These are phyloP conservation scores for Tetramorium alpestre DNA, from an alignment of 1,140 invertebrate genomes.

Conservation along the genomic window DNA sequence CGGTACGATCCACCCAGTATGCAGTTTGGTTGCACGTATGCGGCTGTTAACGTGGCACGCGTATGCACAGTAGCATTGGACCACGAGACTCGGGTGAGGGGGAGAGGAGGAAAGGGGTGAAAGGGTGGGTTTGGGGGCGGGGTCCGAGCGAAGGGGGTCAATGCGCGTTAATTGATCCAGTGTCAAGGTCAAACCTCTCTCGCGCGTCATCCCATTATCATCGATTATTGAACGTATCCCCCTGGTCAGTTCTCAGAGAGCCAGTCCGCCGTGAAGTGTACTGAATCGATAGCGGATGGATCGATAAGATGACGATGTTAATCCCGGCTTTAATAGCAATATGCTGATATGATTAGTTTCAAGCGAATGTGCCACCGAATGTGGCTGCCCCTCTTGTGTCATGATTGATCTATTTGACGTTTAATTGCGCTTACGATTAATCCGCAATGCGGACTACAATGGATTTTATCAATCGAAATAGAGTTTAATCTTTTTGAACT, in stretches of 20 bases:
- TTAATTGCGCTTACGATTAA: conserved; percentile 21
- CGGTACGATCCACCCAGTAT: conserved; percentile 75
- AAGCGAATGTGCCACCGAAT: conserved; percentile 41
- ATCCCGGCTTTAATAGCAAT: conserved; percentile 57
- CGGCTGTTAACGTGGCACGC: conserved; percentile 72
- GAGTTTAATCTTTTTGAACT: neutral
- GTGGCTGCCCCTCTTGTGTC: neutral
- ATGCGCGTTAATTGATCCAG: conserved; percentile 85
- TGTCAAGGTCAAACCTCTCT: conserved; percentile 85
- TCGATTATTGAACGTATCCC: conserved; percentile 83
- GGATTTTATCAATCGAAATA: neutral
- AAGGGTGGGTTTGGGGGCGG: conserved; percentile 59
- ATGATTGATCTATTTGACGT: conserved; percentile 10
- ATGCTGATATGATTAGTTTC: conserved; percentile 43
- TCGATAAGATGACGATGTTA: conserved; percentile 67
- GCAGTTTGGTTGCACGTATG: conserved; percentile 69
- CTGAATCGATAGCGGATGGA: conserved; percentile 65
- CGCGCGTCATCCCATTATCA: conserved; percentile 84
- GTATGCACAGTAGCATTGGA: conserved; percentile 82
- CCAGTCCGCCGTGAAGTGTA: conserved; percentile 51
- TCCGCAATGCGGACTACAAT: neutral
- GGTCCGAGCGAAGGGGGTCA: conserved; percentile 76
- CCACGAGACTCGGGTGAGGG: conserved; percentile 70
- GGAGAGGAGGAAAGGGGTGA: conserved; percentile 1
- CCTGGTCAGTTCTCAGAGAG: conserved; percentile 68